A percentile compares a stretch with the other conserved stretches of the same genome.
These are phyloP conservation scores for Pygmarrhopalites habei DNA, from an alignment of 1,140 invertebrate genomes.

Conservation along the genomic window DNA sequence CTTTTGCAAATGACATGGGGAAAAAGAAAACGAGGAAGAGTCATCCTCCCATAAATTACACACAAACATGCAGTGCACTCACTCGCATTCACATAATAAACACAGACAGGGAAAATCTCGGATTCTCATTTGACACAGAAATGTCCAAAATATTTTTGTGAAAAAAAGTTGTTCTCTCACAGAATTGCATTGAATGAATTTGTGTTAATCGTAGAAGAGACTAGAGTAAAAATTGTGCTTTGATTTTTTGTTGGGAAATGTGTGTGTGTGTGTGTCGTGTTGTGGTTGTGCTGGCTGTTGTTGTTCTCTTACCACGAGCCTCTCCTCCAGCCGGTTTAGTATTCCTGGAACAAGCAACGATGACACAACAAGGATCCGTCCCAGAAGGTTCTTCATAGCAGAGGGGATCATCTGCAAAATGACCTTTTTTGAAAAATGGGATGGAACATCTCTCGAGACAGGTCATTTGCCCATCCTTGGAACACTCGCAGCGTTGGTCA, in stretches of 20 bases:
- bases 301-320: constrained; percentile 33
- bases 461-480: constrained; percentile 33
- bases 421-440: constrained; percentile 40
- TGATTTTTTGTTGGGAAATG: neutral
- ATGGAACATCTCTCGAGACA: constrained; percentile 41
- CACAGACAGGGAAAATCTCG: no score
- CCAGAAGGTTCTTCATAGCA: constrained; percentile 60
- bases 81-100: no score
- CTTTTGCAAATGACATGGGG: no score
- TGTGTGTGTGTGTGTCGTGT: no score
- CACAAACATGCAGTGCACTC: no score
- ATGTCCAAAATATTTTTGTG: no score
- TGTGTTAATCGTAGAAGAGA: no score
- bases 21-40: no score
- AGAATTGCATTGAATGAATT: no score
- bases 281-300: neutral
- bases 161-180: no score
- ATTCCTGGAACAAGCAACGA: constrained; percentile 52
- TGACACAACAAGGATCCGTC: constrained; percentile 69
- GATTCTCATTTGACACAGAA: no score
- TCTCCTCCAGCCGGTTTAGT: constrained; percentile 8
- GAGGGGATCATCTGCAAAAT: constrained; percentile 53
- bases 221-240: neutral
- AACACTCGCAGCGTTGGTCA: constrained; percentile 42
- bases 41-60: no score